A percentile compares a stretch with the other conserved stretches of the same genome.
Evolutionary conservation across 2,113 vertebrate species (phyloP).

Genomic region (Cyanoramphus novaezelandiae): DNA sequence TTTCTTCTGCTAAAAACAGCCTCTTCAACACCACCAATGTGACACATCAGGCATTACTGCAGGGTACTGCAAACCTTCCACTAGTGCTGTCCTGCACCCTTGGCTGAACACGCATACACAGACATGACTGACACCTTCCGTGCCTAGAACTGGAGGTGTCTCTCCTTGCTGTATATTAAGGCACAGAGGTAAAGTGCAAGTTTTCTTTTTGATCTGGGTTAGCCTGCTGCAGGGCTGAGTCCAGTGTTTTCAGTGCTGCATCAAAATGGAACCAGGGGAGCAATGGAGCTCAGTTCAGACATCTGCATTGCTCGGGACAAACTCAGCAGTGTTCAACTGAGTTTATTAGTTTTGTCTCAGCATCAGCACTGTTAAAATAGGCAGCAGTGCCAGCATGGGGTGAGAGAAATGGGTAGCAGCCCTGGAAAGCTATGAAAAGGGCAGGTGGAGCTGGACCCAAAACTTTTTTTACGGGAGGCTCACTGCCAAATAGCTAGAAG

Average conservation of each 20-base stretch:
- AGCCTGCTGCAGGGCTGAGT: background rate
- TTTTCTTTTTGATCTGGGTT: background rate
- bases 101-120: accelerated
- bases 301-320: background rate
- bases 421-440: background rate
- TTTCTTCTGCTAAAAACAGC: background rate
- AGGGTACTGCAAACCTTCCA: background rate
- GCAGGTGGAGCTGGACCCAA: slow-evolving; percentile 27
- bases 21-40: background rate
- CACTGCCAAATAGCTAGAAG: slow-evolving; percentile 25
- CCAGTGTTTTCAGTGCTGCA: background rate
- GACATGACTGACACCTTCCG: background rate
- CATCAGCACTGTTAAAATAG: background rate
- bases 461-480: background rate
- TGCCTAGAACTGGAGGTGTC: background rate
- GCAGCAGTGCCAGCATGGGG: background rate
- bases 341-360: background rate
- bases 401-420: background rate
- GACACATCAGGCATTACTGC: background rate
- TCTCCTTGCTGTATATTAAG: background rate
- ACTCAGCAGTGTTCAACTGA: background rate
- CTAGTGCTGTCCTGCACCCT: background rate
- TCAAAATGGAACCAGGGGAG: background rate
- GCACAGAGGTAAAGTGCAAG: background rate
- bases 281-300: background rate